A percentile compares a stretch with the other conserved stretches of the same genome.
Conservation (phyloP, 2,888 invertebrate genomes). For the Selenia dentaria region DNA sequence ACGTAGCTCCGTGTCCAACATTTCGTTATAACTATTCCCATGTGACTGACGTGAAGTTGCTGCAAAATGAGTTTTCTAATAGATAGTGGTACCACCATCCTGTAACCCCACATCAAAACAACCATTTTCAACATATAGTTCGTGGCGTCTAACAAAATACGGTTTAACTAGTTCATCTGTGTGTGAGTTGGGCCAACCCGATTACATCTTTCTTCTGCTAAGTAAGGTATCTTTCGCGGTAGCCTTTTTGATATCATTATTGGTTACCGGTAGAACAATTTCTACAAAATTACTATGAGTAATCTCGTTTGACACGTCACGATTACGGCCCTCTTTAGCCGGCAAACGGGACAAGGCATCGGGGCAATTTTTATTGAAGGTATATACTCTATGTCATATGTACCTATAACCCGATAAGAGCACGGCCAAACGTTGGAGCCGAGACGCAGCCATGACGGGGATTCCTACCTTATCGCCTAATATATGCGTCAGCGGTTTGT, state of each 20-base stretch:
- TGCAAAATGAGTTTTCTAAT: neutral
- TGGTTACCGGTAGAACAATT: neutral
- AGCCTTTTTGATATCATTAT: neutral
- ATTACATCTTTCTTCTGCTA: neutral
- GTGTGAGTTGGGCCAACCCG: neutral
- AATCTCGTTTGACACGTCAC: neutral
- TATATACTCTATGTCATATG: neutral
- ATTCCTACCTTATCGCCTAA: too few relatives aligned
- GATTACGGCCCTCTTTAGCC: too few relatives aligned
- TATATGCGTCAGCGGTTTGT: neutral
- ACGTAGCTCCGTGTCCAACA: constrained; percentile 26
- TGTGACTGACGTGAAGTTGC: constrained; percentile 11
- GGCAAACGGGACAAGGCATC: neutral
- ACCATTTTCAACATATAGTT: constrained; percentile 7
- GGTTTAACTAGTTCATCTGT: neutral
- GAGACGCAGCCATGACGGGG: neutral
- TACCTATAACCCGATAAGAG: neutral
- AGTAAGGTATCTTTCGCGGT: neutral
- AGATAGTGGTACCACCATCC: neutral
- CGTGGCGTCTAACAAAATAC: neutral
- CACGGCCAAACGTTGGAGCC: neutral
- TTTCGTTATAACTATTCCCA: constrained; percentile 35
- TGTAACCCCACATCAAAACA: constrained; percentile 25
- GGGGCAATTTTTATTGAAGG: neutral
- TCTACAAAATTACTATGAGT: neutral